These are phyloP conservation scores for Haemorhous mexicanus DNA, from an alignment of 2,113 vertebrate species.

Conservation along the genomic window DNA sequence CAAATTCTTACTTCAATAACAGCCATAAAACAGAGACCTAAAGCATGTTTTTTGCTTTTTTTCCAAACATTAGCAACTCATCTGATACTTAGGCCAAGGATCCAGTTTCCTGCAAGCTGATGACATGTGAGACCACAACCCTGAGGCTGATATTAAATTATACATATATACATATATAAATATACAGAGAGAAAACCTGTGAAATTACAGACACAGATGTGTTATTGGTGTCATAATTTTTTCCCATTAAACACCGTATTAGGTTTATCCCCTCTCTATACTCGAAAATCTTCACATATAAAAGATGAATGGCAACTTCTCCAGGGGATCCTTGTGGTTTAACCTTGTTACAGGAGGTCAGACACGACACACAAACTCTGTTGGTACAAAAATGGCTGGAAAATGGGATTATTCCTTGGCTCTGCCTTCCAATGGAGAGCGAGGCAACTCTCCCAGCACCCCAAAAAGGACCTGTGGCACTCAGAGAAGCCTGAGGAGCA, in stretches of 20 bases:
- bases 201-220: constrained; percentile 71
- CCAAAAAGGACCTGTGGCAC: not conserved
- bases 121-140: constrained; percentile 64
- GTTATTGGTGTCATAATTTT: constrained; percentile 50
- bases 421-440: not conserved
- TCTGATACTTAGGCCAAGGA: constrained; percentile 72
- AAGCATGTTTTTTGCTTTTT: constrained; percentile 71
- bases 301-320: constrained; percentile 60
- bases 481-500: not conserved
- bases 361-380: not conserved
- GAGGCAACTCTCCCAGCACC: not conserved
- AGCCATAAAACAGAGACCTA: constrained; percentile 71
- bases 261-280: constrained; percentile 64
- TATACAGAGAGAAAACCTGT: constrained; percentile 58
- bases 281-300: constrained; percentile 68
- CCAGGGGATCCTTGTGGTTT: constrained; percentile 39
- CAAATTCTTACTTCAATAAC: constrained; percentile 73
- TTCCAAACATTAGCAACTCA: constrained; percentile 78
- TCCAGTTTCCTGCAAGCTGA: constrained; percentile 73
- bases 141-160: constrained; percentile 53
- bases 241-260: constrained; percentile 53
- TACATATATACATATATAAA: constrained; percentile 42
- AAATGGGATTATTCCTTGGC: constrained; percentile 40
- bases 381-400: not conserved
- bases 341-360: constrained; percentile 46